Evolutionary conservation across 92 coral and sea anemone species (phyloP).

Genomic region (Siderastrea radians): DNA sequence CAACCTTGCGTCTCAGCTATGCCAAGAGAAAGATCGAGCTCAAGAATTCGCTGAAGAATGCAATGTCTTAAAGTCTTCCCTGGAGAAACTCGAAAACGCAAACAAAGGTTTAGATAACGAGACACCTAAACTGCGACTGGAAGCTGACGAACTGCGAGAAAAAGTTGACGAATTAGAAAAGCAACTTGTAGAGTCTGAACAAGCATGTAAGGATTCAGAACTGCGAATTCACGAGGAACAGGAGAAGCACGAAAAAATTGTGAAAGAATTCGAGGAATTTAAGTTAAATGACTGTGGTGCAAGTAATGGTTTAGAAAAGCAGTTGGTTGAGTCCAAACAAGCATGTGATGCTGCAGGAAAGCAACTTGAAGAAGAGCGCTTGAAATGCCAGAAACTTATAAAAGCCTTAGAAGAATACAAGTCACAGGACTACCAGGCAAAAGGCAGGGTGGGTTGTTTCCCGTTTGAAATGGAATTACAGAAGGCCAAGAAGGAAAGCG

Average conservation of each 20-base stretch:
- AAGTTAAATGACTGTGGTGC: constrained; percentile 1
- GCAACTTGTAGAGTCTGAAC: constrained; percentile 36
- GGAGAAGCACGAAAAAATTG: constrained; percentile 36
- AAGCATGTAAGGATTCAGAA: constrained; percentile 2
- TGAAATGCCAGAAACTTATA: constrained; percentile 6
- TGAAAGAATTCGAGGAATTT: constrained; percentile 34
- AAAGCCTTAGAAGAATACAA: constrained; percentile 44
- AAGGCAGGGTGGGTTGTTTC: background rate
- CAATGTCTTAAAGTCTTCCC: background rate
- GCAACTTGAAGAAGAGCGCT: constrained; percentile 18
- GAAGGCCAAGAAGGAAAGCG: constrained; percentile 15
- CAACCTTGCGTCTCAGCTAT: background rate
- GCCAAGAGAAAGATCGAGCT: constrained; percentile 18
- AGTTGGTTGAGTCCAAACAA: constrained; percentile 25
- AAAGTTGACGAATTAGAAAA: constrained; percentile 7
- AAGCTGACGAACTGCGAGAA: constrained; percentile 2
- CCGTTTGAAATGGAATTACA: constrained; percentile 19
- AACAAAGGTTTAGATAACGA: constrained; percentile 11
- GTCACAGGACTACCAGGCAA: background rate
- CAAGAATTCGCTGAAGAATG: constrained; percentile 7
- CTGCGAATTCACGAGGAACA: constrained; percentile 12
- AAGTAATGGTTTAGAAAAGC: constrained; percentile 20
- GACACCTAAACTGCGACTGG: background rate
- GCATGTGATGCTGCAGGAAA: constrained; percentile 41
- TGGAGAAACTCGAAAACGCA: background rate